phyloP scores from a whole-genome alignment of 2,888 invertebrate species.

The Drosophila pseudotalamancana region DNA sequence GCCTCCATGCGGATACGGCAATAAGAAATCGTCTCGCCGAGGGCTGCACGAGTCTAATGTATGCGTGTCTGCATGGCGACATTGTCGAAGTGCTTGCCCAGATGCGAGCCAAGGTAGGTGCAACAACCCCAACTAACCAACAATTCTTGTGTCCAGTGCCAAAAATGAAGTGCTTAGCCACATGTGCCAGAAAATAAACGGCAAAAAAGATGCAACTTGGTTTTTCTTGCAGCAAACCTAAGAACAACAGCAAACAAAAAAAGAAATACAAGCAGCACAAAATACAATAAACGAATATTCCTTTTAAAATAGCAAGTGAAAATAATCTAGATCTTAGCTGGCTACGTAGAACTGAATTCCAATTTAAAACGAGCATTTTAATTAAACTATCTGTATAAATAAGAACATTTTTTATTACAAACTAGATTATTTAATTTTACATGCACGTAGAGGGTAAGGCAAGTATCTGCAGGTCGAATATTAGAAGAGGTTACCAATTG shows the following conservation, averaged over 20 bases:
- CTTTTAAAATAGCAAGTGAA: neutral
- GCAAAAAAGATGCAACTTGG: conserved; percentile 30
- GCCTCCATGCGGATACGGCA: conserved; percentile 37
- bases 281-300: conserved; percentile 5
- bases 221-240: neutral
- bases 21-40: conserved; percentile 85
- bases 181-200: conserved; percentile 35
- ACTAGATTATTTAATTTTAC: too few relatives aligned
- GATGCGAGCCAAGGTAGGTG: conserved; percentile 89
- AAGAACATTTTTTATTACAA: too few relatives aligned
- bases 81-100: conserved; percentile 90
- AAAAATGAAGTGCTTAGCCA: conserved; percentile 28
- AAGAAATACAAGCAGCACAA: neutral
- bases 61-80: conserved; percentile 95
- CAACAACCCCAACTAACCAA: conserved; percentile 1
- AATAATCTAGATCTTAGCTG: neutral
- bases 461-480: too few relatives aligned
- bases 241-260: neutral
- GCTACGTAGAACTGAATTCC: too few relatives aligned
- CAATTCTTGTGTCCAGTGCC: neutral
- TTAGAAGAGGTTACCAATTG: too few relatives aligned
- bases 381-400: too few relatives aligned
- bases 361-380: too few relatives aligned
- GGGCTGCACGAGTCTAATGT: conserved; percentile 94
- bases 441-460: too few relatives aligned